Evolutionary conservation across 2,797 vertebrate genomes (phyloP).

Genomic region (Corythornis leucogaster): DNA sequence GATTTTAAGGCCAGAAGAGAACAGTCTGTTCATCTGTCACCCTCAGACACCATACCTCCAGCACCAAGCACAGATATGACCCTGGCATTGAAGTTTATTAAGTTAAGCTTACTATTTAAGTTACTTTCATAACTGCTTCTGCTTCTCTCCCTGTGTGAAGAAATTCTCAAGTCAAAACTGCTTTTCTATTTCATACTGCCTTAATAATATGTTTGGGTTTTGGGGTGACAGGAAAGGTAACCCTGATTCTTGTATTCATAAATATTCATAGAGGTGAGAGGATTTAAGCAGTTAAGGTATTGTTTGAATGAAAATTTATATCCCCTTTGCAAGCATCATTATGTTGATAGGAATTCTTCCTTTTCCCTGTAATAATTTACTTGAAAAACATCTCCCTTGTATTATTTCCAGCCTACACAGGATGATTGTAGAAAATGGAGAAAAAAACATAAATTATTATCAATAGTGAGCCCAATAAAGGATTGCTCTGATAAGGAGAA

Average conservation of each 20-base stretch:
- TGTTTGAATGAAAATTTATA: background rate
- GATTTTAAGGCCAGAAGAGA: background rate
- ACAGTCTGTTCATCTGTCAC: background rate
- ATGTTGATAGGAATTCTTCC: background rate
- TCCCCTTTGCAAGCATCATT: background rate
- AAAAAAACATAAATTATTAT: background rate
- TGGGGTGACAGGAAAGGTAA: background rate
- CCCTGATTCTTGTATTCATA: background rate
- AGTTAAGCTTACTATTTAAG: background rate
- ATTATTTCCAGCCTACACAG: background rate
- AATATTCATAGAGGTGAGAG: background rate
- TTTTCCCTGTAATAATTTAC: slow-evolving; percentile 4
- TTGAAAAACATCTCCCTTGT: background rate
- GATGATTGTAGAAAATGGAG: background rate
- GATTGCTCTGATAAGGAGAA: background rate
- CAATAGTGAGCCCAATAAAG: background rate
- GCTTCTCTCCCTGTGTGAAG: background rate
- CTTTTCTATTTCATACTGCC: background rate
- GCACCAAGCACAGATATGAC: background rate
- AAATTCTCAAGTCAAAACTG: background rate
- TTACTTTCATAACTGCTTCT: slow-evolving; percentile 1
- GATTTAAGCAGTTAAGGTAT: background rate
- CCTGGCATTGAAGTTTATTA: background rate
- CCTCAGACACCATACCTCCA: background rate
- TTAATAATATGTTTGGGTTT: background rate